Base-by-base conservation (phyloP, 2,888 invertebrate genomes). In the Drosophila austrosaltans region DNA sequence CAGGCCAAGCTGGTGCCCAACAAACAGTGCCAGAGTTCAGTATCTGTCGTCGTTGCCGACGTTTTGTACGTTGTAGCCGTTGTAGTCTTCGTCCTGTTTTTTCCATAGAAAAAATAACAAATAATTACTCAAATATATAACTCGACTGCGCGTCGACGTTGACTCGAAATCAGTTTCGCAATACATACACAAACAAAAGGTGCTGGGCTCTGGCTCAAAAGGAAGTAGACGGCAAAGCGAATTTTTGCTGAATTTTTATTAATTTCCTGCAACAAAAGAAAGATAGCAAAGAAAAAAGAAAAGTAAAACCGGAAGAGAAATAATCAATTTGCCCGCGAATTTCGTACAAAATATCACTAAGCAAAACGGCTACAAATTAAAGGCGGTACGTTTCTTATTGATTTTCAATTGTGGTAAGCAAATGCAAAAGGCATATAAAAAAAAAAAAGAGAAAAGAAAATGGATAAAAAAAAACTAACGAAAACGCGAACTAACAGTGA, bases 131-230 rank as follows among this genome's bases (percentile, higher is more conserved):
- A 87, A 89, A 87, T 72, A 61, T 72, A 61, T 78, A 76, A 72
- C 74, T 22, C 59, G 76, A 74, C 70, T 42, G 75, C 59, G 70
- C 76, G 70, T 66, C 73, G 75, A 71, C 71, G 77, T 77, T 72
- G 75, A 78, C 76, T 72, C 87, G 72, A 82, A 90, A 90, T 89
- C 91, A 89, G 91, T 91, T 91, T 91, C 87, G 90, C 91, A 91
- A 91, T 91, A 91, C 91, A 91, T 91, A 91, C 91, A 90, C 91
- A 91, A 90, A 91, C 91, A 90, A 83, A 90, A 90, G 89, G 91
- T 90, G 83, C 85, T 89, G 75, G 80, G 77, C 77, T 60, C 68
- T 77, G 72, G 78, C 81, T 79, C 82, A 79, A 22, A 48, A 79
- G 81, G 89, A 89, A 84, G 89, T 81, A 72, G 83, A 76, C 82